Percentiles rank a stretch among this genome's conserved stretches.
These are phyloP conservation scores for Aviceda subcristata DNA, from an alignment of 2,113 vertebrate species.

Conservation along the genomic window DNA sequence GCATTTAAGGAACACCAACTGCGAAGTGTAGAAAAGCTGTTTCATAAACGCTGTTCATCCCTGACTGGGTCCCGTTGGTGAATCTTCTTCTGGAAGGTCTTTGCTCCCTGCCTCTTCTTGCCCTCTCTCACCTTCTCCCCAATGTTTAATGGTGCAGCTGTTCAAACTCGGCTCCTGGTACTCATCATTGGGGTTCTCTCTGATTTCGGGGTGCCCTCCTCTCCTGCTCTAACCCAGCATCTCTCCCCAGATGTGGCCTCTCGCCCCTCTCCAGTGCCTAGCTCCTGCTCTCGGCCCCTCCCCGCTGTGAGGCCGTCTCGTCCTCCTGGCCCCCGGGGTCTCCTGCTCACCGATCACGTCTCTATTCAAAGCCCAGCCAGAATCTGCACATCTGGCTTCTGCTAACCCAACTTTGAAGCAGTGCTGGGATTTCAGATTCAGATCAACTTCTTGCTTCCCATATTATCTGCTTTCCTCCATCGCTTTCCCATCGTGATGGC, in stretches of 20 bases:
- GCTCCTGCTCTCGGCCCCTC: background rate
- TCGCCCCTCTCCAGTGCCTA: background rate
- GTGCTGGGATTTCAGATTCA: background rate
- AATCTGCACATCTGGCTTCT: background rate
- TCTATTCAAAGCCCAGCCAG: background rate
- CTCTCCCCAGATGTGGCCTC: background rate
- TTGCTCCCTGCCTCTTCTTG: background rate
- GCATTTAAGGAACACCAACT: background rate
- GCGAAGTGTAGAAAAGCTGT: background rate
- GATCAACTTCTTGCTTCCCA: background rate
- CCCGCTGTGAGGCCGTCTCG: fast-evolving
- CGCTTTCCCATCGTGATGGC: fast-evolving
- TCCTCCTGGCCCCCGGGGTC: fast-evolving
- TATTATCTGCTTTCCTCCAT: background rate
- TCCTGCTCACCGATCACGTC: background rate
- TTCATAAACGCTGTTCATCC: background rate
- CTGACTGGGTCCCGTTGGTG: background rate
- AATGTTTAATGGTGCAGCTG: background rate
- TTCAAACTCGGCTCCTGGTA: background rate
- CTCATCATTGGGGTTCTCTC: background rate
- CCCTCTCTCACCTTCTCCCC: background rate
- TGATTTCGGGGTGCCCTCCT: background rate
- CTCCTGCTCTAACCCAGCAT: background rate
- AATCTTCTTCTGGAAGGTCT: background rate
- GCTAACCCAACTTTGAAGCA: background rate